Evolutionary conservation across 2,888 invertebrate genomes (phyloP), one percentile per base, ranked within the genome.

Genomic region (Machimus rusticus): DNA sequence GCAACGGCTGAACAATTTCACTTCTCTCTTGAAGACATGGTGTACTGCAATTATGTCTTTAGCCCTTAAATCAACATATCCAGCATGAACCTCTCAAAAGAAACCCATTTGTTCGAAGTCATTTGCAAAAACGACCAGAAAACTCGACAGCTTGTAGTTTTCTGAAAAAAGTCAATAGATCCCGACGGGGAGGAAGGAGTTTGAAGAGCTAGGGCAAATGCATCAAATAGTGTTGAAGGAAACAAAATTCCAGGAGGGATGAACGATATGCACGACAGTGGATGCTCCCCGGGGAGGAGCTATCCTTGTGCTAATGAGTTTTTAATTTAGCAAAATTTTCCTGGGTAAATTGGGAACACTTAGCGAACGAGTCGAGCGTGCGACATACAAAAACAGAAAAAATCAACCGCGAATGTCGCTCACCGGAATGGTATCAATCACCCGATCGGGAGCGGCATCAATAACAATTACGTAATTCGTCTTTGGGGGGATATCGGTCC

Each of bases 401-500:
- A 81, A 55, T 81, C 55, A 81, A 81, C 57, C 55, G 37, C 78
- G 74, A 28, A 37, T 86, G 57, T 86, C 55, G 51, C 37, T 86
- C 43, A n/a, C n/a, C 31, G 4, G 31, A 55, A 66, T 78, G 79
- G 85, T 51, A 87, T 87, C 86, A 88, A 88, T 88, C 88, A 79
- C 66, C 55, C 23, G 28, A 46, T 55, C 37, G 16, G 55, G 23
- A 51, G 34, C 66, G 81, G 78, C 87, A 86, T 88, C 88, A 88
- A 88, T 88, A 88, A 88, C 87, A 84, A 88, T 88, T 88, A 86
- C 78, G 74, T 87, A 87, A 79, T 37, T 79, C 79, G 86, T 66
- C 86, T 79, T 79, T 39, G 14, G 77, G 84, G 46, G 43, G 39
- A 77, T 77, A 79, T 84, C 77, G 19, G 51, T 82, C 78, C n/a